Percentiles rank a stretch among this genome's conserved stretches.
Evolutionary conservation across 2,888 invertebrate species (phyloP).

Genomic region (Ganaspis brasiliensis): DNA sequence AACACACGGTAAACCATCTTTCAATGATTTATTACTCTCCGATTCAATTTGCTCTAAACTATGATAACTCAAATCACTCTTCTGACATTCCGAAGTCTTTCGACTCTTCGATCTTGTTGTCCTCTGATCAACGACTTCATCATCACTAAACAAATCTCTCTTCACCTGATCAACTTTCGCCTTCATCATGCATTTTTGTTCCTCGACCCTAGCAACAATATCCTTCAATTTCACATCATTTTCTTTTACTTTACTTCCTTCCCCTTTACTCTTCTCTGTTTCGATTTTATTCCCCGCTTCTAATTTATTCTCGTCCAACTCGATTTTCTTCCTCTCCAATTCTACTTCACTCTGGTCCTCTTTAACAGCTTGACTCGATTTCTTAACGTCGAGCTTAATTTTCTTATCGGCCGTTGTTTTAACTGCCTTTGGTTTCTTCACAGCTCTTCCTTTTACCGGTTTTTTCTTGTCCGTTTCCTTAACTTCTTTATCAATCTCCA

Average conservation of each 20-base stretch:
- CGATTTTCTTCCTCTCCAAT: conserved; percentile 41
- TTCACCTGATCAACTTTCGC: conserved; percentile 75
- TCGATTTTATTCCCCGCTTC: not conserved
- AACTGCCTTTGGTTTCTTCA: no score
- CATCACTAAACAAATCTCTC: conserved; percentile 76
- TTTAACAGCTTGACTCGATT: not conserved
- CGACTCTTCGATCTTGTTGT: conserved; percentile 70
- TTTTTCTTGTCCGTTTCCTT: no score
- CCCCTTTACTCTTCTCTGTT: not conserved
- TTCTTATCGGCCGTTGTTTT: no score
- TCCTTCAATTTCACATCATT: conserved; percentile 12
- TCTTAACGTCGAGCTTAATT: no score
- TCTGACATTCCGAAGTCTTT: conserved; percentile 56
- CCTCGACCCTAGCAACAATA: not conserved
- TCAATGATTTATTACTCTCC: conserved; percentile 14
- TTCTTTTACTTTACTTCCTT: not conserved
- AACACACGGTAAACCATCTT: conserved; percentile 69
- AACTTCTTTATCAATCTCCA: no score
- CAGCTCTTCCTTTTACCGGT: no score
- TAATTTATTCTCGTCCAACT: no score
- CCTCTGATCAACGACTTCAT: conserved; percentile 71
- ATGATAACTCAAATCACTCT: conserved; percentile 47
- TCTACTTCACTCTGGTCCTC: conserved; percentile 68
- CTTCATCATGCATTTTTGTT: conserved; percentile 44
- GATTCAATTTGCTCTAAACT: conserved; percentile 42